Base-by-base conservation (phyloP, 1,140 invertebrate genomes). In the Sitophilus oryzae region DNA sequence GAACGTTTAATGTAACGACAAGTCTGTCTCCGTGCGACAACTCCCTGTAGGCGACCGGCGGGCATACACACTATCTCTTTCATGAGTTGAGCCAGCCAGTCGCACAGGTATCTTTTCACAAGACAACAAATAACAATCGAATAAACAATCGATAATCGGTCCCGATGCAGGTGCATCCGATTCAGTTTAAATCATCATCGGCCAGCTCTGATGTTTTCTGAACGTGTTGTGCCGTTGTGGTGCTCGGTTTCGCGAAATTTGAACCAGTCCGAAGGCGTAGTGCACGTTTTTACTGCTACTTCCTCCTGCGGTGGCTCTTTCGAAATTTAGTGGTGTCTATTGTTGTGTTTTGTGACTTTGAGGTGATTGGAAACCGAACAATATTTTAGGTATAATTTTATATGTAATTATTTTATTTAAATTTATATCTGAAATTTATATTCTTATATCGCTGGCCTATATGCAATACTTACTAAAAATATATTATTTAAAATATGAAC, bases 131-230 rank as follows among this genome's bases (percentile, higher is more conserved):
- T 48, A 48, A 42, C 37, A 55, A 55, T 55, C 52, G 44, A 55
- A 55, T 55, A 55, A 55, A 55, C 52, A 55, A 55, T 55, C 52
- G 38, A 55, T 53, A 54, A 54, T 54, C 52, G 35, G n/a, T 38
- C 19, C 20, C 38, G 21, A 42, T 55, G 52, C 52, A 48, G 52
- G 52, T 55, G 52, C 52, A 48, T 46, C 46, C 22, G 16, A 34
- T 51, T 35, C 8, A 30, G 10, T 52, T 44, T 23, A 41, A 50
- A 30, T 30, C 25, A 30, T 30, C 25, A n/a, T n/a, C n/a, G n/a
- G 23, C 25, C 23, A 20, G 21, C 22, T 44, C 42, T n/a, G 18
- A 21, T 44, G 42, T n/a, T 44, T n/a, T n/a, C n/a, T n/a, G n/a
- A n/a, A n/a, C n/a, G n/a, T n/a, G n/a, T n/a, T n/a, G n/a, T n/a